A percentile compares a stretch with the other conserved stretches of the same genome.
These are phyloP conservation scores for Theodoxus fluviatilis DNA, from an alignment of 2,888 invertebrate species.

Conservation along the genomic window DNA sequence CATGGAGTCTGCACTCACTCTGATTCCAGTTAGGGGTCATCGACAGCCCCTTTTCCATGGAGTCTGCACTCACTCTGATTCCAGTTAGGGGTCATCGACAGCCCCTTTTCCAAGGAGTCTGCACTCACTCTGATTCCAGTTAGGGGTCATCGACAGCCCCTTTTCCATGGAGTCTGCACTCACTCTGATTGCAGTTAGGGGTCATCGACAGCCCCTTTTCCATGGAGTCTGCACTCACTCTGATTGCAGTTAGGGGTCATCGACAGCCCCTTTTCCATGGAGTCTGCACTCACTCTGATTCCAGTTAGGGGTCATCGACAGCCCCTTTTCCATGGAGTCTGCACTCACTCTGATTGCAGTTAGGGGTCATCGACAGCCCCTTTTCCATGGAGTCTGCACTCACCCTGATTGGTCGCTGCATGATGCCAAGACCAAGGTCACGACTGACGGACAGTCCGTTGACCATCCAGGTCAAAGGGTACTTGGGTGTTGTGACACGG, in stretches of 20 bases:
- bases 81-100: too few species aligned
- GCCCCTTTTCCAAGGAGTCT: too few species aligned
- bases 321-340: too few species aligned
- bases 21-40: too few species aligned
- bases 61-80: too few species aligned
- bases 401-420: slow-evolving; percentile 79
- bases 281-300: not conserved
- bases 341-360: slow-evolving; percentile 73
- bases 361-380: slow-evolving; percentile 87
- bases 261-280: too few species aligned
- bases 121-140: too few species aligned
- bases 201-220: too few species aligned
- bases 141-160: too few species aligned
- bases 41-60: too few species aligned
- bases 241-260: not conserved
- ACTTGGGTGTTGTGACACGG: slow-evolving; percentile 59
- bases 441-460: slow-evolving; percentile 91
- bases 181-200: too few species aligned
- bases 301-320: not conserved
- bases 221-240: not conserved
- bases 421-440: slow-evolving; percentile 85
- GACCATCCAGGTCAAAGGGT: slow-evolving; percentile 78
- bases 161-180: not conserved
- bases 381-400: slow-evolving; percentile 83
- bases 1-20: too few species aligned